A percentile compares a stretch with the other conserved stretches of the same genome.
phyloP scores from a whole-genome alignment of 2,113 vertebrate species.

The Hippotragus niger region DNA sequence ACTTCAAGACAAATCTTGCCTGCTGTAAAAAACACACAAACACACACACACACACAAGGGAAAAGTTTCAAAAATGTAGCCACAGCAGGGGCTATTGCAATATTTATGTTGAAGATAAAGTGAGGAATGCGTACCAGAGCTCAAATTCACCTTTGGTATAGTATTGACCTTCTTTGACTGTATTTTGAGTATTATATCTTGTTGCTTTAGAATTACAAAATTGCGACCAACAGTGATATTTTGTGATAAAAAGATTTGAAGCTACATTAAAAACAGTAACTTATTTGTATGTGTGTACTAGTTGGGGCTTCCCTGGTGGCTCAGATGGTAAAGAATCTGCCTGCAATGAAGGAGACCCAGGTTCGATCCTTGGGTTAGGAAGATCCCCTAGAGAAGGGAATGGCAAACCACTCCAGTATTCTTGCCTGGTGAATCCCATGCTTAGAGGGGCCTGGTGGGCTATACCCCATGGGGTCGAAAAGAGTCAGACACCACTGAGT shows the following conservation, averaged over 20 bases:
- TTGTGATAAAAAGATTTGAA: neutral
- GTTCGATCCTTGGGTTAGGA: neutral
- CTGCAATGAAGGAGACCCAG: neutral
- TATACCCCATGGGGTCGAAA: accelerated
- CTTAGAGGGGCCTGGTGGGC: too few relatives aligned
- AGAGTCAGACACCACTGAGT: neutral
- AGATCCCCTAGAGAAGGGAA: neutral
- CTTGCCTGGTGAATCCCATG: neutral
- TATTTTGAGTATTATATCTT: neutral
- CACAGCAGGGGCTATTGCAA: neutral
- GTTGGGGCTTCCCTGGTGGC: neutral
- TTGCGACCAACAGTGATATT: neutral
- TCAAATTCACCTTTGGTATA: neutral
- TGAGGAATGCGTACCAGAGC: neutral
- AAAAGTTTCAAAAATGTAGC: neutral
- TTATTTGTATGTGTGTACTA: neutral
- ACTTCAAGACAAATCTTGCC: neutral
- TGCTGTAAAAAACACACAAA: neutral
- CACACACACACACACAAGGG: neutral
- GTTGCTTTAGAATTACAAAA: neutral
- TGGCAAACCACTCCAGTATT: neutral
- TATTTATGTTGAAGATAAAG: neutral
- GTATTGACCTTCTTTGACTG: neutral
- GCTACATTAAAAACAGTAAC: neutral
- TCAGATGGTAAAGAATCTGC: neutral